A percentile compares a stretch with the other conserved stretches of the same genome.
phyloP scores from a whole-genome alignment of 1,140 invertebrate genomes.

The Caenorhabditis briggsae region DNA sequence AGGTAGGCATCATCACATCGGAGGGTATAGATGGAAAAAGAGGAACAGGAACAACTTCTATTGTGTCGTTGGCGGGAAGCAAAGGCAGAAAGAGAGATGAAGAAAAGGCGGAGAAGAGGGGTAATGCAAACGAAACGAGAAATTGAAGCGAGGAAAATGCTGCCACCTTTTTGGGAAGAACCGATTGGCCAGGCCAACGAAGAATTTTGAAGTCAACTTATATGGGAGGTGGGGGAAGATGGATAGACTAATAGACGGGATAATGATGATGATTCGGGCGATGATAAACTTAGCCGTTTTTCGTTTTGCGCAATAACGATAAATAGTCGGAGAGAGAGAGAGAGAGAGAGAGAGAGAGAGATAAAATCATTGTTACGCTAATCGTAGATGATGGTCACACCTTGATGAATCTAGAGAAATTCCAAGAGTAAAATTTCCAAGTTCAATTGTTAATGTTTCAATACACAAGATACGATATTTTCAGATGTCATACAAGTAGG shows the following conservation, averaged over 20 bases:
- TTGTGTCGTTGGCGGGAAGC: conserved; percentile 50
- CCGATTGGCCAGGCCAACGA: conserved; percentile 45
- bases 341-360: conserved; percentile 3
- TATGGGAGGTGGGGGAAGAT: not conserved
- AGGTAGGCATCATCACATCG: conserved; percentile 21
- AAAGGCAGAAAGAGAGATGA: not conserved
- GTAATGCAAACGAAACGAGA: conserved; percentile 52
- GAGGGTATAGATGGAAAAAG: conserved; percentile 30
- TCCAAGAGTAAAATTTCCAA: not conserved
- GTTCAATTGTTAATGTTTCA: too few species aligned
- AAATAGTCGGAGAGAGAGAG: conserved; percentile 3
- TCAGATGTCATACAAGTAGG: too few species aligned
- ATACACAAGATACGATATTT: too few species aligned
- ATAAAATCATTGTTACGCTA: conserved; percentile 25
- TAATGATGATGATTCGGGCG: not conserved
- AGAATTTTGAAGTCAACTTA: conserved; percentile 37
- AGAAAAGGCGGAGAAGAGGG: not conserved
- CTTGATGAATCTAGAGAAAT: not conserved
- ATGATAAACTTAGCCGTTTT: conserved; percentile 49
- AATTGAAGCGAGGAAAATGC: conserved; percentile 39
- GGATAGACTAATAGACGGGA: conserved; percentile 10
- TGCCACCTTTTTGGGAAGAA: conserved; percentile 49
- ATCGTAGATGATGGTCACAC: conserved; percentile 1
- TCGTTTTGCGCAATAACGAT: conserved; percentile 14
- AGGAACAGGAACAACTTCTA: conserved; percentile 53